phyloP scores from a whole-genome alignment of 2,113 vertebrate species.

The Ciconia stormi region DNA sequence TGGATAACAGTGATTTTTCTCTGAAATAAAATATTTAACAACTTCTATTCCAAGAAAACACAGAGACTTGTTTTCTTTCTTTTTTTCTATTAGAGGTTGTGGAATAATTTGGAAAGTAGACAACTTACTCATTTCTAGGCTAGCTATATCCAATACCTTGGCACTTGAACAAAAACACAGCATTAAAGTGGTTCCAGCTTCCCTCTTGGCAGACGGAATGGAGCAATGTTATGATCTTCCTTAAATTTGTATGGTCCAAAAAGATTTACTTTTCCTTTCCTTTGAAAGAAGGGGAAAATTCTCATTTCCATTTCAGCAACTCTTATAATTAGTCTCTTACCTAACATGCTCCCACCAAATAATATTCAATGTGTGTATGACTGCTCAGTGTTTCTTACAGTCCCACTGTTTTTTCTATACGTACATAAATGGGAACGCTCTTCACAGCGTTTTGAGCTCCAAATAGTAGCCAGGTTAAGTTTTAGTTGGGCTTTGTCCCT shows the following conservation, averaged over 20 bases:
- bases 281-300: neutral
- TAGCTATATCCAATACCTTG: neutral
- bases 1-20: neutral
- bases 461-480: neutral
- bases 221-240: neutral
- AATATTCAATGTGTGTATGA: neutral
- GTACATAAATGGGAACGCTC: neutral
- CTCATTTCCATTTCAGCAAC: neutral
- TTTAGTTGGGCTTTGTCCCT: neutral
- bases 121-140: neutral
- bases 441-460: neutral
- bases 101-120: neutral
- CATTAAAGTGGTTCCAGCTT: constrained; percentile 6
- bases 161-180: neutral
- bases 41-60: neutral
- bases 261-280: neutral
- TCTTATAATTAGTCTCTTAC: neutral
- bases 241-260: neutral
- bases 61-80: neutral
- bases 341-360: neutral
- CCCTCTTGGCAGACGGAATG: neutral
- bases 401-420: neutral
- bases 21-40: neutral
- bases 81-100: neutral
- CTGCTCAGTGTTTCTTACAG: neutral